These are phyloP conservation scores for Lagopus muta DNA, from an alignment of 2,113 vertebrate genomes.

Conservation along the genomic window DNA sequence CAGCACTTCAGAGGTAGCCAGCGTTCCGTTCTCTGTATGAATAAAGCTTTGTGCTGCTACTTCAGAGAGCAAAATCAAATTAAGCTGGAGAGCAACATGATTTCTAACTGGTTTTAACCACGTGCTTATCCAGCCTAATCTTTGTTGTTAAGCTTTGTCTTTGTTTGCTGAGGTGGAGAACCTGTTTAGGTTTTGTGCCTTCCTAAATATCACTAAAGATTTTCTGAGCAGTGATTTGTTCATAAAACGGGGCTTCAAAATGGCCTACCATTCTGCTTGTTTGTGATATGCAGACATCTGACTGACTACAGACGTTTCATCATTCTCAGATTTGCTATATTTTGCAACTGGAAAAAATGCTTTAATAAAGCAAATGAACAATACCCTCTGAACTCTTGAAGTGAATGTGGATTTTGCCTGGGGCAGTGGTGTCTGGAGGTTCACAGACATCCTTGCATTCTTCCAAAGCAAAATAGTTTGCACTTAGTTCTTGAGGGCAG, in stretches of 20 bases:
- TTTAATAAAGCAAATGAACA: conserved; percentile 47
- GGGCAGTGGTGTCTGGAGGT: conserved; percentile 35
- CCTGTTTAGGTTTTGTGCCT: neutral
- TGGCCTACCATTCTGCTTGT: neutral
- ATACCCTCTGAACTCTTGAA: conserved; percentile 11
- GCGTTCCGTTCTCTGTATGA: neutral
- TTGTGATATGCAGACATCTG: neutral
- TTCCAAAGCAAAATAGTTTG: neutral
- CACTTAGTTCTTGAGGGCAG: neutral
- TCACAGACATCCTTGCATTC: neutral
- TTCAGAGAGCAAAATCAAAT: neutral
- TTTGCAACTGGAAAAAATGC: conserved; percentile 48
- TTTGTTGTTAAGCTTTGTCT: neutral
- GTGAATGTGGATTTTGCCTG: conserved; percentile 45
- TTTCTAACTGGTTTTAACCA: neutral
- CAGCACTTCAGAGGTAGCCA: neutral
- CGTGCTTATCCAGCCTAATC: neutral
- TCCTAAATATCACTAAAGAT: neutral
- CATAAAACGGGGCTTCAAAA: neutral
- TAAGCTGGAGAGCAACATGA: neutral
- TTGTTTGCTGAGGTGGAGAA: neutral
- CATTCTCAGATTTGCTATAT: conserved; percentile 1
- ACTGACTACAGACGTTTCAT: neutral
- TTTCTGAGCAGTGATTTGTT: neutral
- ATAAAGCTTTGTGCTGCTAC: neutral